phyloP scores from a whole-genome alignment of 2,888 invertebrate genomes.

The Tyria jacobaeae region DNA sequence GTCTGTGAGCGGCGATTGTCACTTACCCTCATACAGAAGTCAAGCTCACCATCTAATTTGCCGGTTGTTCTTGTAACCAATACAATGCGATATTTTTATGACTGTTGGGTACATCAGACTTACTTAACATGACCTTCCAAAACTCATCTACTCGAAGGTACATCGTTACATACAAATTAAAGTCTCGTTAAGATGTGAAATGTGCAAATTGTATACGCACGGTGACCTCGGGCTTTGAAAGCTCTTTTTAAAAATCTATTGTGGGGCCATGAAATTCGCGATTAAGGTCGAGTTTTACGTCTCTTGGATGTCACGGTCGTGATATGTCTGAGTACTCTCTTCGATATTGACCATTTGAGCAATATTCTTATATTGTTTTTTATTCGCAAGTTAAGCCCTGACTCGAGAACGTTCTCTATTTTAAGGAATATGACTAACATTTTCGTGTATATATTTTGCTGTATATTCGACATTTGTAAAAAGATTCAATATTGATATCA shows the following conservation, averaged over 20 bases:
- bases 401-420: too few species aligned
- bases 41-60: too few species aligned
- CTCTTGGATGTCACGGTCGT: slow-evolving; percentile 12
- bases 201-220: slow-evolving; percentile 39
- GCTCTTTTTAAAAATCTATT: slow-evolving; percentile 28
- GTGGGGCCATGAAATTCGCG: slow-evolving; percentile 29
- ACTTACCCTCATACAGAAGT: too few species aligned
- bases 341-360: background rate
- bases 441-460: too few species aligned
- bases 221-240: slow-evolving; percentile 42
- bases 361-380: background rate
- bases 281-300: slow-evolving; percentile 10
- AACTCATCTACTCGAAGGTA: background rate
- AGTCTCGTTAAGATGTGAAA: slow-evolving; percentile 40
- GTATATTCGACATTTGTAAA: too few species aligned
- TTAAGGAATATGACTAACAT: too few species aligned
- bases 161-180: slow-evolving; percentile 44
- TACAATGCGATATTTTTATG: background rate
- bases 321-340: background rate
- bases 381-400: too few species aligned
- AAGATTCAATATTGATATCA: too few species aligned
- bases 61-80: too few species aligned
- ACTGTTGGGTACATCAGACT: background rate
- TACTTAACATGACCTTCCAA: slow-evolving; percentile 14
- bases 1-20: too few species aligned